Conservation (phyloP, 2,113 vertebrate species). For the Telmatochromis sp. region DNA sequence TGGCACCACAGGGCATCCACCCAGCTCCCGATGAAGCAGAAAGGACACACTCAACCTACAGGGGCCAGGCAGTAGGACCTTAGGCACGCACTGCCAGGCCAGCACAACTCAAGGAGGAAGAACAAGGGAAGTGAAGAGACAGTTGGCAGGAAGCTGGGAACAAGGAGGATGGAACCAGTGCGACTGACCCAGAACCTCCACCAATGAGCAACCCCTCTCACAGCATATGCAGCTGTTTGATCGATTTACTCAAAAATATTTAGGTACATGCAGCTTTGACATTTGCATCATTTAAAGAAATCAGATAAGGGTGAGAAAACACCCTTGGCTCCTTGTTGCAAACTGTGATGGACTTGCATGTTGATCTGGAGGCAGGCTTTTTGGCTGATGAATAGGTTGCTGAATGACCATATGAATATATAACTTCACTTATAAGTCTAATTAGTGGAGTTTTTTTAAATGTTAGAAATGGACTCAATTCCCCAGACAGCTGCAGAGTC, state of each 20-base stretch:
- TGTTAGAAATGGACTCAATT: background rate
- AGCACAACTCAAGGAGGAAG: rapidly evolving
- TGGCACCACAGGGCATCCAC: background rate
- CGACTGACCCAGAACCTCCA: background rate
- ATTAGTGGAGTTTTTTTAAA: background rate
- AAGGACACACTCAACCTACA: background rate
- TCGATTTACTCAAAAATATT: background rate
- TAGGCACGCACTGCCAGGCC: background rate
- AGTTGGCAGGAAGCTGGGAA: background rate
- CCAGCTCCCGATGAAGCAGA: rapidly evolving
- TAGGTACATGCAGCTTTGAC: background rate
- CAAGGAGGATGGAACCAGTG: background rate
- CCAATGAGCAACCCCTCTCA: background rate
- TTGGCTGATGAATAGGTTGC: background rate
- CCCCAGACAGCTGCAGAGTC: background rate
- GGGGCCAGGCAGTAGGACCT: background rate
- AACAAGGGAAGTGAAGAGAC: background rate
- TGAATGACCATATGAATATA: background rate
- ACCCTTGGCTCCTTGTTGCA: background rate
- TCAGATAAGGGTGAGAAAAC: background rate
- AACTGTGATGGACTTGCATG: background rate
- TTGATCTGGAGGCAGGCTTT: background rate
- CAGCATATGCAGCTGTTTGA: background rate
- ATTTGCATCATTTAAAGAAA: background rate
- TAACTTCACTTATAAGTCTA: background rate